These are phyloP conservation scores for Microctonus aethiopoides DNA, from an alignment of 2,888 invertebrate genomes.

Conservation along the genomic window DNA sequence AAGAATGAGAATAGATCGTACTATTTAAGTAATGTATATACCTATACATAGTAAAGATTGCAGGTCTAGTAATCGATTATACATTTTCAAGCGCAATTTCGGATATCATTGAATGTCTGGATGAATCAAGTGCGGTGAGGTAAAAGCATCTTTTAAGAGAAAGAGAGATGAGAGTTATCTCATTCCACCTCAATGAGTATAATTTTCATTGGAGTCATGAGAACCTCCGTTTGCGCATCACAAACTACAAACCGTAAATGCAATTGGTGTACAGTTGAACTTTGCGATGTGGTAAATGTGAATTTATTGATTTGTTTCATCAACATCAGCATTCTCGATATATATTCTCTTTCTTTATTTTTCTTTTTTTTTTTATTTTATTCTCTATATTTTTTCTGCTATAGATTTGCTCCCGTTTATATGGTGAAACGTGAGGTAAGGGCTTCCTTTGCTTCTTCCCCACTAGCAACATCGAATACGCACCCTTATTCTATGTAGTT, in stretches of 20 bases:
- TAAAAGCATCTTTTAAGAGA: not conserved
- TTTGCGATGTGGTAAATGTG: constrained; percentile 10
- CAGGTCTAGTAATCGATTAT: not conserved
- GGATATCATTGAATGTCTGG: not conserved
- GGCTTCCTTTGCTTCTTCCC: constrained; percentile 49
- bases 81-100: not conserved
- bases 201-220: constrained; percentile 51
- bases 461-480: constrained; percentile 34
- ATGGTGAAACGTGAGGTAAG: constrained; percentile 57
- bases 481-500: constrained; percentile 17
- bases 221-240: constrained; percentile 38
- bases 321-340: constrained; percentile 39
- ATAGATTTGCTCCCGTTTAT: constrained; percentile 11
- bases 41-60: not conserved
- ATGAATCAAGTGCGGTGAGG: not conserved
- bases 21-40: not conserved
- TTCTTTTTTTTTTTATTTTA: not conserved
- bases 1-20: not conserved
- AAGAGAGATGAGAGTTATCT: constrained; percentile 45
- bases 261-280: constrained; percentile 2
- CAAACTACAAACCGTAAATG: not conserved
- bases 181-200: constrained; percentile 57
- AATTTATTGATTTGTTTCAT: constrained; percentile 61
- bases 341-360: not conserved
- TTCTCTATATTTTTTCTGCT: not conserved